Conservation (phyloP, 2,113 vertebrate genomes). For the Numida meleagris region DNA sequence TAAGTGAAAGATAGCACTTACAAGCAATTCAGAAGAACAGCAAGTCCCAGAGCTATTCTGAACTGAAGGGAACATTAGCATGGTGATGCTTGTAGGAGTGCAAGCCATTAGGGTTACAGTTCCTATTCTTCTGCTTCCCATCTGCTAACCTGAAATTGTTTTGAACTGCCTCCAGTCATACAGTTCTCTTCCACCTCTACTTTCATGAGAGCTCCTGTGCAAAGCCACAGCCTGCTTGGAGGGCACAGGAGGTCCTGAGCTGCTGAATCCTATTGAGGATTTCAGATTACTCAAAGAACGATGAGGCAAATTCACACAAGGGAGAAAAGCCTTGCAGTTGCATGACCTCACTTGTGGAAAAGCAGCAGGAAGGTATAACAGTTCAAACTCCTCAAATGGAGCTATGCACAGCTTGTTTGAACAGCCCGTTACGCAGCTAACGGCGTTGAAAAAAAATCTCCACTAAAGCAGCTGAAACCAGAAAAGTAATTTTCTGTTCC, state of each 20-base stretch:
- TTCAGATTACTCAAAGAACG: neutral
- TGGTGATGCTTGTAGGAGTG: neutral
- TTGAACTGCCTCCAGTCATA: neutral
- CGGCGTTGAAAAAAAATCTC: neutral
- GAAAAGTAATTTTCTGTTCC: constrained; percentile 3
- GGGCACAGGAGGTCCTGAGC: neutral
- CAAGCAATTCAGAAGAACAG: too few relatives aligned
- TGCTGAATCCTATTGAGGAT: neutral
- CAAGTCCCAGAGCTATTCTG: neutral
- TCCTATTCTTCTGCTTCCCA: neutral
- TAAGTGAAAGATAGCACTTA: neutral
- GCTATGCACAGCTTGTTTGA: neutral
- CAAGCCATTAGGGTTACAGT: neutral
- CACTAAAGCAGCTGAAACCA: neutral
- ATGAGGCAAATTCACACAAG: neutral
- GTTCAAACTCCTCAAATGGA: neutral
- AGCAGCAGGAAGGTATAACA: neutral
- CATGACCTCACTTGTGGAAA: neutral
- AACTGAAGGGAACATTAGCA: neutral
- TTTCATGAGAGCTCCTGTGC: neutral
- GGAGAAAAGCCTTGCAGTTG: neutral
- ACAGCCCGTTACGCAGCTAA: neutral
- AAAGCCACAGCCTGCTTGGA: neutral
- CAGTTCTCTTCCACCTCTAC: neutral
- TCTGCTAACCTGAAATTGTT: neutral